phyloP scores from a whole-genome alignment of 1,140 invertebrate species.

The Lethrus apterus region DNA sequence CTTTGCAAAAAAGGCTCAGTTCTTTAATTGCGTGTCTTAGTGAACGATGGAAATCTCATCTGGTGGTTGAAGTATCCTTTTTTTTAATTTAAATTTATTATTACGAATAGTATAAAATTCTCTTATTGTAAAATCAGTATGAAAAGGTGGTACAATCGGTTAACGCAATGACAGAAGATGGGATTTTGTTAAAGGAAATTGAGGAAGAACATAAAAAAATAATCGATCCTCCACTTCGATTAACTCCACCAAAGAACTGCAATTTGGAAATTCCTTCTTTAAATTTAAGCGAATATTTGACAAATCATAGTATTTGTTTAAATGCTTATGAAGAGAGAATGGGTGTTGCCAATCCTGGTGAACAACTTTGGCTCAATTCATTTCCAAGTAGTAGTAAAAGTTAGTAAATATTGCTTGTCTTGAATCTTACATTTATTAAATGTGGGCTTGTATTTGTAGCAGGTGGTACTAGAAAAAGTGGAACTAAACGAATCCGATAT shows the following conservation, averaged over 20 bases:
- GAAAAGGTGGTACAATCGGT: slow-evolving; percentile 28
- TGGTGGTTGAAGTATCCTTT: slow-evolving; percentile 1
- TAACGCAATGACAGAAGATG: slow-evolving; percentile 24
- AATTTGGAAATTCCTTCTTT: slow-evolving; percentile 62
- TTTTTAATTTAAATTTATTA: too few species aligned
- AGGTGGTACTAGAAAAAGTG: slow-evolving; percentile 14
- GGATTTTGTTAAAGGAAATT: slow-evolving; percentile 25
- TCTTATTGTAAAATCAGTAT: slow-evolving; percentile 24
- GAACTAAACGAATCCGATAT: slow-evolving; percentile 21
- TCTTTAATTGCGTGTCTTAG: slow-evolving; percentile 70
- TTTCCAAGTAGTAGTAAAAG: slow-evolving; percentile 11
- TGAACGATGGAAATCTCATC: slow-evolving; percentile 59
- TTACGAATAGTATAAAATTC: too few species aligned
- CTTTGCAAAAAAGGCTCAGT: slow-evolving; percentile 67
- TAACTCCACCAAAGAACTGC: slow-evolving; percentile 47
- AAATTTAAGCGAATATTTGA: slow-evolving; percentile 64
- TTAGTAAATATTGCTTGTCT: slow-evolving; percentile 3
- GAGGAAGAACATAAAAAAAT: slow-evolving; percentile 21
- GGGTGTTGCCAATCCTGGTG: slow-evolving; percentile 47
- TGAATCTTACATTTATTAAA: too few species aligned
- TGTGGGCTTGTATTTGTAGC: not conserved
- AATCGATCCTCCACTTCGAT: slow-evolving; percentile 35
- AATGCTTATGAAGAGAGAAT: slow-evolving; percentile 63
- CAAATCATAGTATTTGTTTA: slow-evolving; percentile 65
- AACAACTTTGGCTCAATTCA: slow-evolving; percentile 22